A percentile compares a stretch with the other conserved stretches of the same genome.
phyloP scores from a whole-genome alignment of 2,113 vertebrate species.

The Grus americana region DNA sequence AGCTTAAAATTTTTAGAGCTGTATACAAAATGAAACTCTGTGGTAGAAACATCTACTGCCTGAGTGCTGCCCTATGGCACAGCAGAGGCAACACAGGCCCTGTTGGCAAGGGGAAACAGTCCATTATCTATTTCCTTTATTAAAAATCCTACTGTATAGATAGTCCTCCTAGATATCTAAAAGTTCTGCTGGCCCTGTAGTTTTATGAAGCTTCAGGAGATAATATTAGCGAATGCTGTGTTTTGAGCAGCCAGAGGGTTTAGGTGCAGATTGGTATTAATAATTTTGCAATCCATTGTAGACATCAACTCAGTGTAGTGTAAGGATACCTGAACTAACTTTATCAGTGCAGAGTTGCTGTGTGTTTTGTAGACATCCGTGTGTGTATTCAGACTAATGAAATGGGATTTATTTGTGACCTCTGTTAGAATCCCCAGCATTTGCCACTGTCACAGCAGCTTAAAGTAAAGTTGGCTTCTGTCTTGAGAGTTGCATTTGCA shows the following conservation, averaged over 20 bases:
- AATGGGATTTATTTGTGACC: not conserved
- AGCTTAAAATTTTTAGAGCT: not conserved
- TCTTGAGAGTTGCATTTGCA: not conserved
- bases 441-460: not conserved
- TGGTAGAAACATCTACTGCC: not conserved
- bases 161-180: not conserved
- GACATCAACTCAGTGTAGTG: too few relatives aligned
- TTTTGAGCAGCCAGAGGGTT: not conserved
- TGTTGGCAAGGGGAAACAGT: not conserved
- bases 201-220: not conserved
- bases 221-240: not conserved
- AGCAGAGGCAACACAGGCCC: not conserved
- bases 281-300: accelerated
- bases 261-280: not conserved
- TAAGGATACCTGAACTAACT: not conserved
- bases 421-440: not conserved
- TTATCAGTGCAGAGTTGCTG: not conserved
- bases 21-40: not conserved
- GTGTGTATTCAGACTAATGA: not conserved
- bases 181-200: not conserved
- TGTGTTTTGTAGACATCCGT: not conserved
- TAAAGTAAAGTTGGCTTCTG: not conserved
- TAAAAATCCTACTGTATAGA: not conserved
- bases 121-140: not conserved
- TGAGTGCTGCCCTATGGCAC: not conserved